phyloP scores from a whole-genome alignment of 2,888 invertebrate genomes.

The Callinectes sapidus region DNA sequence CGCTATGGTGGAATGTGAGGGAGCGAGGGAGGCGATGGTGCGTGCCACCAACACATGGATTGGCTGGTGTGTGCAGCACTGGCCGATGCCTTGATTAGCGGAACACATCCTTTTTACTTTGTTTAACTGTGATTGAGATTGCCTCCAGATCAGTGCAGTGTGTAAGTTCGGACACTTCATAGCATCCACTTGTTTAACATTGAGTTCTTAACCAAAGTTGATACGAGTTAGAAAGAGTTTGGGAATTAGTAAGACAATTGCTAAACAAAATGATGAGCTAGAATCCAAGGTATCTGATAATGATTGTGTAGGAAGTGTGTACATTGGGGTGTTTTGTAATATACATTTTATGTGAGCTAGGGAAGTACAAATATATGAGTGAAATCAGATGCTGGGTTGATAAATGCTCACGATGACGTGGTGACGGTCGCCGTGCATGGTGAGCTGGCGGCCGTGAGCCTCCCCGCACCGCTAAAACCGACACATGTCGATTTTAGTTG shows the following conservation, averaged over 20 bases:
- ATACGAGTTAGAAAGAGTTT: background rate
- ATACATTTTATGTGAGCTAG: slow-evolving; percentile 45
- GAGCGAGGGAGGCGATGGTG: background rate
- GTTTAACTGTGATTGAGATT: slow-evolving; percentile 32
- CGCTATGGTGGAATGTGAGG: background rate
- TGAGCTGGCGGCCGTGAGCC: background rate
- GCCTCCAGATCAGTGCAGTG: slow-evolving; percentile 4
- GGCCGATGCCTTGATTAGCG: background rate
- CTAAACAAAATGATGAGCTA: slow-evolving; percentile 7
- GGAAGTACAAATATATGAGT: slow-evolving; percentile 61
- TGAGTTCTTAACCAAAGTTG: slow-evolving; percentile 27
- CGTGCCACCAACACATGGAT: background rate
- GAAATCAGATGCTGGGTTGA: slow-evolving; percentile 41
- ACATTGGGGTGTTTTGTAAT: slow-evolving; percentile 56
- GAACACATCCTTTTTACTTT: slow-evolving; percentile 36
- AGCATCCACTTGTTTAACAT: slow-evolving; percentile 24
- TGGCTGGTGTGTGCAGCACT: background rate
- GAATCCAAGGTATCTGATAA: slow-evolving; percentile 18
- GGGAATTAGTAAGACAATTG: slow-evolving; percentile 4
- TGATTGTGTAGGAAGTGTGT: slow-evolving; percentile 45
- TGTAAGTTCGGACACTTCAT: slow-evolving; percentile 17
- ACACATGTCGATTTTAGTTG: too few relatives aligned
- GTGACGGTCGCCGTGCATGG: background rate
- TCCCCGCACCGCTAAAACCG: too few relatives aligned
- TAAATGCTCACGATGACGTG: slow-evolving; percentile 38